Base-by-base conservation (phyloP, 2,888 invertebrate species). In the Drosophila nigricruria region DNA sequence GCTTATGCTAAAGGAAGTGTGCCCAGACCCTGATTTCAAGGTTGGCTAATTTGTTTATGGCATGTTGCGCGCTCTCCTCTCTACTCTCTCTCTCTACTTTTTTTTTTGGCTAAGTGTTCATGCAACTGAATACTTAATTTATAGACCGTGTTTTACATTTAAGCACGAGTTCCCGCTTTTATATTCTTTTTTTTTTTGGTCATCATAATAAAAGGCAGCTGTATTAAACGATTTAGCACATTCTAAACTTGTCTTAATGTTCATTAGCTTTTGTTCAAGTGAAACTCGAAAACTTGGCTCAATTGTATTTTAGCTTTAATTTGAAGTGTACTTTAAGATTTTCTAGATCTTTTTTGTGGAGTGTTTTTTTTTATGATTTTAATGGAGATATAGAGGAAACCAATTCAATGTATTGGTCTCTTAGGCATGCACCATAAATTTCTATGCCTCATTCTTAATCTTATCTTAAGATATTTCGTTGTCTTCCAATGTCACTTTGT, bases 31-130 rank as follows among this genome's bases (percentile, higher is more conserved):
- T 56, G 58, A 57, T 77, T 73, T 69, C 73, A 73, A 59, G 66
- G 66, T 70, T 68, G 58, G 59, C 79, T 79, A 79, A 79, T 79
- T 79, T 79, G 80, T 79, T 79, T 79, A 79, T 79, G 66, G 70
- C 79, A 42, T 77, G 73, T 59, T 66, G n/a, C 34, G 4, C 34
- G 10, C 42, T 14, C 0, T 16, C 18, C 34, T 16, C 32, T 10
- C 0, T 18, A 25, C 18, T 34, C 38, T 12, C 18, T 14, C n/a
- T 16, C 43, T 20, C 32, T 30, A 5, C 0, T 16, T 34, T 34
- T 47, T 40, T 20, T 62, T 38, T 32, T 23, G 27, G 36, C 45
- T 9, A 50, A 53, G 23, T 57, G 56, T 23, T 63, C 74, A 53
- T 68, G 77, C 68, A 77, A 77, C 77, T 73, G 77, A 77, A 73